Evolutionary conservation across 2,113 vertebrate genomes (phyloP).

Genomic region (Sylvia atricapilla): DNA sequence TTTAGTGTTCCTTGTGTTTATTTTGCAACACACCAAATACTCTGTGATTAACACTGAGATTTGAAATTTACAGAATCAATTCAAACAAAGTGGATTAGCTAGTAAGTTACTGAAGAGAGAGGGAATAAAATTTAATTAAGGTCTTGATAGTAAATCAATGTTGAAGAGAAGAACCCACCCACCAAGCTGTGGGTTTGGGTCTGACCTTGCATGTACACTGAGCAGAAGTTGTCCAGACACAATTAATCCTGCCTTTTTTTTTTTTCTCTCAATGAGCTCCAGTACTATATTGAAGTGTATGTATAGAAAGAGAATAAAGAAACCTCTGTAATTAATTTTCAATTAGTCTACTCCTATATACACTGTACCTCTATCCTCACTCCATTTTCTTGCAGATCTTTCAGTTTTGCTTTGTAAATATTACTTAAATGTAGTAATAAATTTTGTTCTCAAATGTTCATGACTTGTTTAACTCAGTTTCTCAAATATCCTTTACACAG

Average conservation of each 20-base stretch:
- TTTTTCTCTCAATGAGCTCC: neutral
- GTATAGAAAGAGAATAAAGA: neutral
- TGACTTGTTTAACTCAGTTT: neutral
- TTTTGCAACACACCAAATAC: neutral
- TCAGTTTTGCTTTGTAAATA: neutral
- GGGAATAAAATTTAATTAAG: neutral
- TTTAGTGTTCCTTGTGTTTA: neutral
- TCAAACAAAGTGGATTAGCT: neutral
- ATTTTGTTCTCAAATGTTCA: neutral
- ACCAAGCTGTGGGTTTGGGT: neutral
- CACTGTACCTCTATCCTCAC: neutral
- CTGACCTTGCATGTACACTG: neutral
- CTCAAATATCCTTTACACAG: neutral
- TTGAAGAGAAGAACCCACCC: neutral
- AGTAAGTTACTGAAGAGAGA: neutral
- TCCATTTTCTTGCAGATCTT: neutral
- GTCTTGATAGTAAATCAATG: neutral
- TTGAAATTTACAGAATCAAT: neutral
- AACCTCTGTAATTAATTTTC: neutral
- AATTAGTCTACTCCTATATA: neutral
- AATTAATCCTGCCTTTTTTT: neutral
- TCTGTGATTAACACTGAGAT: neutral
- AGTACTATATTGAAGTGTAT: neutral
- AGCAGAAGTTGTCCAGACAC: neutral
- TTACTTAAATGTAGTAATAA: neutral